Conservation (phyloP, 1,140 invertebrate genomes). For the Diorhabda elongata region DNA sequence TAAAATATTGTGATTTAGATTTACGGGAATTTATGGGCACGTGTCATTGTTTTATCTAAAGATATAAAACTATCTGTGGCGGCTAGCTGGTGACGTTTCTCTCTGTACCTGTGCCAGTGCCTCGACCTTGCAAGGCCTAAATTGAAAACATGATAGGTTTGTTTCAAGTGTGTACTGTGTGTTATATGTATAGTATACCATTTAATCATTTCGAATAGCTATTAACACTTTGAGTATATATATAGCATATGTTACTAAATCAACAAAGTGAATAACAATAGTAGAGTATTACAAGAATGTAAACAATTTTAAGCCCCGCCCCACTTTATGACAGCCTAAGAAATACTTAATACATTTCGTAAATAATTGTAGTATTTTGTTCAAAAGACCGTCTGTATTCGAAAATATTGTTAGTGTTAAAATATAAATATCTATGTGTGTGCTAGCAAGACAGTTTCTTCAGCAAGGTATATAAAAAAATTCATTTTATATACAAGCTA, state of each 20-base stretch:
- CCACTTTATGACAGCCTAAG: slow-evolving; percentile 7
- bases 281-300: slow-evolving; percentile 13
- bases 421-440: too few species aligned
- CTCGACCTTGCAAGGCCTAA: slow-evolving; percentile 19
- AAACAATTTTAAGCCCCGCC: slow-evolving; percentile 19
- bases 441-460: too few species aligned
- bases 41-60: slow-evolving; percentile 4
- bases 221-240: neutral
- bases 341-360: slow-evolving; percentile 4
- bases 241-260: neutral
- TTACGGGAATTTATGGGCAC: neutral
- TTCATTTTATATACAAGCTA: too few species aligned
- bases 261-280: neutral
- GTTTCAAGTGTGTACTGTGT: neutral
- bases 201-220: neutral
- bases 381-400: too few species aligned
- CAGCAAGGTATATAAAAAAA: too few species aligned
- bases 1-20: neutral
- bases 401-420: too few species aligned
- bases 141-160: slow-evolving; percentile 18
- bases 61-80: slow-evolving; percentile 10
- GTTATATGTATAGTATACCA: neutral
- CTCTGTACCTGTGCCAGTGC: slow-evolving; percentile 16
- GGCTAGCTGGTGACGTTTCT: slow-evolving; percentile 17
- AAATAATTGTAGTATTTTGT: neutral